Evolutionary conservation across 2,113 vertebrate genomes (phyloP), one percentile per base, ranked within the genome.

Genomic region (Pseudorasbora parva): DNA sequence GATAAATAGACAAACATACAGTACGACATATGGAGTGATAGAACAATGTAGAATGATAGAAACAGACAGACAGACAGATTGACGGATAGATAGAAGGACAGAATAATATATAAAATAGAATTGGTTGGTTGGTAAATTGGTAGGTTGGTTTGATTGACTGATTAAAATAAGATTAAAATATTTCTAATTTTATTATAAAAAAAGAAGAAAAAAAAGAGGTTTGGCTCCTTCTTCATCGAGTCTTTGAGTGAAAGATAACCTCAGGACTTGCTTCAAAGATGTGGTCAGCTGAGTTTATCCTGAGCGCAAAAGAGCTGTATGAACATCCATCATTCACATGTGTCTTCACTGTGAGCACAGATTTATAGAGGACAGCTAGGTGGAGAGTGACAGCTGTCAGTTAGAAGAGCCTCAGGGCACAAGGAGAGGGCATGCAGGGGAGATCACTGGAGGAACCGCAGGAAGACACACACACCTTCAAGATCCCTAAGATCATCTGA

Each of bases 321-420:
- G 66, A 84, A 57, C 56, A 69, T 49, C 74, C 68, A 68, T 85
- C 83, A 87, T 64, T 82, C 47, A 54, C 72, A 74, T 11, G 64
- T 56, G 54, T 43, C 81, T 78, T 83, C 49, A 56, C 57, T 25
- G 64, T 23, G 30, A 60, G 56, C 75, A 69, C 17, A 56, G 37
- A 74, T 87, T 87, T 87, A 82, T 79, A 69, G 62, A 81, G 49
- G 66, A 74, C 77, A 77, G 80, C 74, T 68, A 41, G 68, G 49
- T 84, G 54, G 47, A 57, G 37, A 85, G 64, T 68, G 82, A 84
- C 84, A 87, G 86, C 78, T 87, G 83, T 87, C 86, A 87, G 30
- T 66, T 37, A 64, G n/a, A 83, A 78, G 17, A 72, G 74, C 72
- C 33, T 45, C 68, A 43, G 82, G 82, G 37, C 12, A 51, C 27